Evolutionary conservation across 2,888 invertebrate genomes (phyloP), one percentile per base, ranked within the genome.

Genomic region (Leptinotarsa juncta): DNA sequence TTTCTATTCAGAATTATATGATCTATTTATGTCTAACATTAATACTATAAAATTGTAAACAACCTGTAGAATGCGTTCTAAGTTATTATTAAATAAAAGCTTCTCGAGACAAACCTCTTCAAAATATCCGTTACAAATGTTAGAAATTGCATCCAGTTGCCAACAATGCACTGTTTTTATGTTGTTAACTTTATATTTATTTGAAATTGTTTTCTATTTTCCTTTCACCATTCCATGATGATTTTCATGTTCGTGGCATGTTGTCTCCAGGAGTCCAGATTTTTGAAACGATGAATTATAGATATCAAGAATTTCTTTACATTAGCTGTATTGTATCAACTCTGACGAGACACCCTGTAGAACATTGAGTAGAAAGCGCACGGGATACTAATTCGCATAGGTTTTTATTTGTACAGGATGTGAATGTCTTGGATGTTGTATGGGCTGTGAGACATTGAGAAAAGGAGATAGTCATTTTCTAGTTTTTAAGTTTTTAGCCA

Each of bases 391-490:
- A 18, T 53, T 53, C 53, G 7, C n/a, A 53, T 53, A 67, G 49
- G 4, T 67, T 67, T 67, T 49, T 12, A 71, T 71, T 65, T 48
- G 32, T 53, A 51, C 26, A 65, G 49, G 20, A 75, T 71, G 67
- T 74, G 77, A 72, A 77, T 77, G 73, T 77, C 68, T 73, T 75
- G 72, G 77, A 78, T 79, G 76, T 81, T 81, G 80, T 78, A 79
- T 81, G 81, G 81, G 81, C 81, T 81, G 81, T 82, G 79, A 81
- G 76, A 78, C 72, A 72, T 74, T 69, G 67, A 68, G 65, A 67
- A 75, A 74, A 71, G 67, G 76, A 75, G 68, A 71, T 76, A 76
- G 76, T 76, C 75, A 77, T 67, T 67, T 71, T 73, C 69, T 74
- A 71, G 57, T 42, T 42, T 73, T 76, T 76, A 71, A 50, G 49